Percentiles rank a stretch among this genome's conserved stretches.
These are phyloP conservation scores for Lutjanus campechanus DNA, from an alignment of 2,797 vertebrate species.

Conservation along the genomic window DNA sequence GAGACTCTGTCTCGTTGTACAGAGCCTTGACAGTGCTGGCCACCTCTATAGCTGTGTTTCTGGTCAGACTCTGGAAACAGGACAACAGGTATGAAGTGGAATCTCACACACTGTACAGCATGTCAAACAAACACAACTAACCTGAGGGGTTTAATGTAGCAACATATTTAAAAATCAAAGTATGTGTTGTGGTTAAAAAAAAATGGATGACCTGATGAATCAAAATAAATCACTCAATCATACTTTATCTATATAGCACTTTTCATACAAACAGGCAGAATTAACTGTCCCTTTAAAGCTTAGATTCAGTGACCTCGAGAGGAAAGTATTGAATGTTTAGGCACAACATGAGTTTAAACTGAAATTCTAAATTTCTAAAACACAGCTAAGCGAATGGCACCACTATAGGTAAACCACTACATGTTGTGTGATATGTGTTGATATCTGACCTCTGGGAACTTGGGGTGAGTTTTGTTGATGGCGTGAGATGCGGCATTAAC, in stretches of 20 bases:
- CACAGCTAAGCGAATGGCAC: neutral
- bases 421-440: rapidly evolving
- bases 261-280: neutral
- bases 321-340: neutral
- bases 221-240: too few species aligned
- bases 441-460: constrained; percentile 93
- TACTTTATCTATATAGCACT: too few species aligned
- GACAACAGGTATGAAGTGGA: constrained; percentile 10
- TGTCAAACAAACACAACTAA: neutral
- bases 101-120: neutral
- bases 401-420: rapidly evolving
- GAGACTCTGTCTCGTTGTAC: constrained; percentile 96
- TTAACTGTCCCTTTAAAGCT: neutral
- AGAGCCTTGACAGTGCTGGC: constrained; percentile 95
- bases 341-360: neutral
- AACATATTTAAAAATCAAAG: neutral
- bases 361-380: neutral
- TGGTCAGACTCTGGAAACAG: constrained; percentile 90
- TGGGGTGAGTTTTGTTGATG: constrained; percentile 96
- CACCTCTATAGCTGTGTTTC: constrained; percentile 96
- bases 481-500: constrained; percentile 98
- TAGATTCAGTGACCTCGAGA: neutral
- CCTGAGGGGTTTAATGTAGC: neutral
- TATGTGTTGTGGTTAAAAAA: neutral
- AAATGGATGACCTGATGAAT: too few species aligned